Base-by-base conservation (phyloP, 1,140 invertebrate genomes). In the Lanistes nyassanus region DNA sequence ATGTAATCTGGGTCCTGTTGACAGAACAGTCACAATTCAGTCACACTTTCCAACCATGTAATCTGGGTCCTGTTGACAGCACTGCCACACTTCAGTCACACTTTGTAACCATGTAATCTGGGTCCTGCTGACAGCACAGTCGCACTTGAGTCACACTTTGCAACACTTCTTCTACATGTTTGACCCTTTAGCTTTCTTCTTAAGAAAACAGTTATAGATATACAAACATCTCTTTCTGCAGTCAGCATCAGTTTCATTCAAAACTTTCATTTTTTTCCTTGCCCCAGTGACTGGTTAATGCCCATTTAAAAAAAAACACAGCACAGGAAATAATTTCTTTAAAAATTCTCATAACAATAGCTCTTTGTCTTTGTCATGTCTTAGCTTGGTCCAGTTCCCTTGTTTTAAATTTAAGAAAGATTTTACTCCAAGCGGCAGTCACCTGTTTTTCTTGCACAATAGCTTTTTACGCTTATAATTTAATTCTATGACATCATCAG, bases 1-100 rank as follows among this genome's bases (percentile, higher is more conserved):
- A 72, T 31, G 16, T 72, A 56, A 65, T 67, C 34, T 56, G 34
- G 58, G 60, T 76, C 67, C 75, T 76, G 37, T 21, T 68, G n/a
- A 31, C 2, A 26, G 36, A 36, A 47, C 29, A 23, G 23, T 26
- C 29, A 66, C 29, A n/a, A 66, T 26, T 31, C 64, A 66, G 21
- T 0, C 23, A 6, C 6, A 36, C 29, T 26, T 66, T 16, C 34
- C 11, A 26, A 66, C 21, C 6, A 72, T 31, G 16, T 72, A 56
- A 65, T 67, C 34, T 56, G 34, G 58, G 60, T 76, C 67, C 75
- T 76, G 37, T 21, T 68, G n/a, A 31, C 2, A 26, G 36, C 36
- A 47, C 29, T 9, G 23, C 11, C 29, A 66, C 29, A n/a, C 29
- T 26, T 31, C 64, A 66, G 21, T 0, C 23, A 6, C 6, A 36